These are phyloP conservation scores for Smutsia gigantea DNA, from an alignment of 2,797 vertebrate genomes.

Conservation along the genomic window DNA sequence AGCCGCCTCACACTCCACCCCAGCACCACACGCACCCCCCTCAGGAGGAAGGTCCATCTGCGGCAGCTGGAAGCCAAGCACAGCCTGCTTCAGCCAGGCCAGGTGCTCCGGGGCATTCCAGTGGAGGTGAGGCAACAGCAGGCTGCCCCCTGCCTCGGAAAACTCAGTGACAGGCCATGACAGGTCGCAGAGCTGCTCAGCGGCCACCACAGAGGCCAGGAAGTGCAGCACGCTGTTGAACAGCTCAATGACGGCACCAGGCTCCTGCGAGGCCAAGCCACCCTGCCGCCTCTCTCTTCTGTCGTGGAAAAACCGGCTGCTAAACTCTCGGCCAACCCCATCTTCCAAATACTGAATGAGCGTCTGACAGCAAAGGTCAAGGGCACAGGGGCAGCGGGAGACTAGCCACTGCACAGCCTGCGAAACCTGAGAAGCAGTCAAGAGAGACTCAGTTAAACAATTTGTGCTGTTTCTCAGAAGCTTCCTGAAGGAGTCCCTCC, in stretches of 20 bases:
- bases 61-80: slow-evolving; percentile 94
- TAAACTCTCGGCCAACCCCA: slow-evolving; percentile 90
- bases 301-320: slow-evolving; percentile 89
- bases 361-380: slow-evolving; percentile 90
- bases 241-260: slow-evolving; percentile 89
- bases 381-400: slow-evolving; percentile 86
- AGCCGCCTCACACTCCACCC: background rate
- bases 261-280: slow-evolving; percentile 89
- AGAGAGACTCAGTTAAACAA: background rate
- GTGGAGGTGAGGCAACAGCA: slow-evolving; percentile 90
- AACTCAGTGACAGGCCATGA: slow-evolving; percentile 96
- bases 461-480: background rate
- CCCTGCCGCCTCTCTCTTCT: slow-evolving; percentile 87
- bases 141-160: slow-evolving; percentile 85
- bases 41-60: slow-evolving; percentile 88
- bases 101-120: slow-evolving; percentile 93
- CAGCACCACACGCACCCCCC: slow-evolving; percentile 85
- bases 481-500: background rate
- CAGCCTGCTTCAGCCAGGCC: slow-evolving; percentile 91
- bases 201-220: slow-evolving; percentile 89
- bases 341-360: slow-evolving; percentile 92
- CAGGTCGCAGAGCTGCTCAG: slow-evolving; percentile 87
- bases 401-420: slow-evolving; percentile 92
- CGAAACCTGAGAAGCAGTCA: slow-evolving; percentile 83
- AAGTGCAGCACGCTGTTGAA: slow-evolving; percentile 93